These are phyloP conservation scores for Acrocephalus kingi DNA, from an alignment of 2,113 vertebrate species.

Conservation along the genomic window DNA sequence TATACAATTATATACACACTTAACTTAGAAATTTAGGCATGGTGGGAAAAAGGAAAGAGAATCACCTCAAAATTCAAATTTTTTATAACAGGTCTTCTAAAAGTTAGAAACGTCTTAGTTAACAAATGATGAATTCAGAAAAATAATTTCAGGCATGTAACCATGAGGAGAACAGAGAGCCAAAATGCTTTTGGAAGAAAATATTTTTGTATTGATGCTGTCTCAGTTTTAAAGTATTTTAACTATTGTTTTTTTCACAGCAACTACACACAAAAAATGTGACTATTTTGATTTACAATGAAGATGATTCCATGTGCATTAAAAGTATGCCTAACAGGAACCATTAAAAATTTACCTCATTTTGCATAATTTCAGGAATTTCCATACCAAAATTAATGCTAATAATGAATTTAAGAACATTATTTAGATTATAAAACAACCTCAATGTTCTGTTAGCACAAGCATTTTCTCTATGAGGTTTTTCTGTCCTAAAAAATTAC, in stretches of 20 bases:
- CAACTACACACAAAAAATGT: background rate
- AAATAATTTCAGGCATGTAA: background rate
- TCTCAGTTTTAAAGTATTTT: background rate
- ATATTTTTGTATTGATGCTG: background rate
- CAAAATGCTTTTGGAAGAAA: background rate
- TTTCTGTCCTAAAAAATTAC: background rate
- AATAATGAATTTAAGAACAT: background rate
- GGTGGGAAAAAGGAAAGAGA: rapidly evolving
- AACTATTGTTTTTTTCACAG: background rate
- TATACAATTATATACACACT: background rate
- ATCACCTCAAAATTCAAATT: background rate
- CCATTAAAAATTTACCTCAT: background rate
- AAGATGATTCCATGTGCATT: background rate
- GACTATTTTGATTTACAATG: background rate
- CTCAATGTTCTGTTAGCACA: background rate
- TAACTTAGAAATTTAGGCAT: background rate
- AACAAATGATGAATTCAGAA: background rate
- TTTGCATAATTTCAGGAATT: background rate
- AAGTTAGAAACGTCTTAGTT: background rate
- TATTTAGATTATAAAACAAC: background rate
- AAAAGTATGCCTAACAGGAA: background rate
- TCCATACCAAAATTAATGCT: background rate
- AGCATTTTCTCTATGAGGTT: background rate
- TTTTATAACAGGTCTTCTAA: background rate
- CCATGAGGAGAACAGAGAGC: background rate